Conservation (phyloP, 2,797 vertebrate genomes). For the Melanotaenia trifasciata region DNA sequence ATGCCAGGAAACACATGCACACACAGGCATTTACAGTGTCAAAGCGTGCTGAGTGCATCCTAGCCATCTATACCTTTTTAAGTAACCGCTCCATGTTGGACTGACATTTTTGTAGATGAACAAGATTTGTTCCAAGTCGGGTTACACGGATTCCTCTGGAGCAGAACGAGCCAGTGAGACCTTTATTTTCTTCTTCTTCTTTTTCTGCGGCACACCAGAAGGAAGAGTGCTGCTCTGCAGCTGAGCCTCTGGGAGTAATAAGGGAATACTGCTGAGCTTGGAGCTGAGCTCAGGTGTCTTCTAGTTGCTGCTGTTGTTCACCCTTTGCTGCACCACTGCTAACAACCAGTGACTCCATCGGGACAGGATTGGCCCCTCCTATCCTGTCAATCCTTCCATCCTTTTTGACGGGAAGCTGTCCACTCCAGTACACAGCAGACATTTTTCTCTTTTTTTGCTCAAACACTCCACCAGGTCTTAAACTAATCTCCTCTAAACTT, state of each 20-base stretch:
- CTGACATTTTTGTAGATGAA: slow-evolving; percentile 47
- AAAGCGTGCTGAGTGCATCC: slow-evolving; percentile 45
- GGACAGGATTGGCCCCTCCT: slow-evolving; percentile 72
- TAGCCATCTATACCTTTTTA: slow-evolving; percentile 30
- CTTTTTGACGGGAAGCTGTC: slow-evolving; percentile 55
- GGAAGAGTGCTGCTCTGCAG: slow-evolving; percentile 69
- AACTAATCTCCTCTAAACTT: slow-evolving; percentile 86
- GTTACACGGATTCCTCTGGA: slow-evolving; percentile 51
- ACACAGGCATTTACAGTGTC: slow-evolving; percentile 57
- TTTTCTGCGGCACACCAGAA: slow-evolving; percentile 37
- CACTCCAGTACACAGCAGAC: slow-evolving; percentile 49
- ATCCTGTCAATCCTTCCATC: slow-evolving; percentile 54
- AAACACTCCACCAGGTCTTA: slow-evolving; percentile 83
- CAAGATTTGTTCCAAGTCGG: slow-evolving; percentile 52
- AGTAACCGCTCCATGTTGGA: slow-evolving; percentile 51
- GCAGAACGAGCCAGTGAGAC: slow-evolving; percentile 48
- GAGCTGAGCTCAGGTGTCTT: slow-evolving; percentile 75
- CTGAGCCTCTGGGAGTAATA: slow-evolving; percentile 72
- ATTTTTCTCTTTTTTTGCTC: slow-evolving; percentile 32
- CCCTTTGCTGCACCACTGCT: slow-evolving; percentile 44
- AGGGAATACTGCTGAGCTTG: slow-evolving; percentile 76
- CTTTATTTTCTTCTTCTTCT: slow-evolving; percentile 23
- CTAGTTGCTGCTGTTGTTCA: slow-evolving; percentile 47
- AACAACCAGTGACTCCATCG: slow-evolving; percentile 43
- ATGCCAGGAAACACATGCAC: slow-evolving; percentile 67